These are phyloP conservation scores for Synergus laeviventris DNA, from an alignment of 2,888 invertebrate species.

Conservation along the genomic window DNA sequence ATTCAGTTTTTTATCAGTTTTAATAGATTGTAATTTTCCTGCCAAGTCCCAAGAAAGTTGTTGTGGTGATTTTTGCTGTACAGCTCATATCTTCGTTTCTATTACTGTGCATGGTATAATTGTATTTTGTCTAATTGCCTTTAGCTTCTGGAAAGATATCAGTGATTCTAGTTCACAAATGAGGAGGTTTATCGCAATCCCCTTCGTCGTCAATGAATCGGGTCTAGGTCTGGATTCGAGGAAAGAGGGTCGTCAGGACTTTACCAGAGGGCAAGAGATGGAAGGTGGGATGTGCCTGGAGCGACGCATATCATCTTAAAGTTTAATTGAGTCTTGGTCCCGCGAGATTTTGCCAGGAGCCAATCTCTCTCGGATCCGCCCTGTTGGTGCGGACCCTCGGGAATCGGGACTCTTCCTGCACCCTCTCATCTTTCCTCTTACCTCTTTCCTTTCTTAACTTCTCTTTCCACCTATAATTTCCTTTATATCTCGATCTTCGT, in stretches of 20 bases:
- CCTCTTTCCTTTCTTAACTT: conserved; percentile 45
- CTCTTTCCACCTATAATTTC: conserved; percentile 37
- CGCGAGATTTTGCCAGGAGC: conserved; percentile 76
- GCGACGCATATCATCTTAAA: conserved; percentile 81
- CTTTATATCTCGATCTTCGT: conserved; percentile 8
- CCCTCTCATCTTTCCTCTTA: conserved; percentile 53
- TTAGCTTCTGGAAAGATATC: conserved; percentile 38
- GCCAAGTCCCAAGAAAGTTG: no score
- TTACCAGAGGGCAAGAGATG: conserved; percentile 46
- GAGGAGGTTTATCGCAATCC: conserved; percentile 37
- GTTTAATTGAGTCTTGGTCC: conserved; percentile 84
- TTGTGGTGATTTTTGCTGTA: no score
- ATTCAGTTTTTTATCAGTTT: no score
- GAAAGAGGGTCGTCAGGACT: conserved; percentile 45
- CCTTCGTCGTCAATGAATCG: conserved; percentile 47
- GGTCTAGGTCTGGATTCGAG: conserved; percentile 45
- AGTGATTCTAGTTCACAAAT: conserved; percentile 45
- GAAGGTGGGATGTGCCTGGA: conserved; percentile 68
- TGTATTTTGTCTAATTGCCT: not conserved
- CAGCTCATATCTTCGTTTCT: no score
- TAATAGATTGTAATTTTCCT: no score
- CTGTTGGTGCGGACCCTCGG: conserved; percentile 55
- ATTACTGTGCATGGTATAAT: no score
- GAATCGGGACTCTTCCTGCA: conserved; percentile 53
- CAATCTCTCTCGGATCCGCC: conserved; percentile 70